These are phyloP conservation scores for Myrmophylax atrothorax DNA, from an alignment of 2,113 vertebrate species.

Conservation along the genomic window DNA sequence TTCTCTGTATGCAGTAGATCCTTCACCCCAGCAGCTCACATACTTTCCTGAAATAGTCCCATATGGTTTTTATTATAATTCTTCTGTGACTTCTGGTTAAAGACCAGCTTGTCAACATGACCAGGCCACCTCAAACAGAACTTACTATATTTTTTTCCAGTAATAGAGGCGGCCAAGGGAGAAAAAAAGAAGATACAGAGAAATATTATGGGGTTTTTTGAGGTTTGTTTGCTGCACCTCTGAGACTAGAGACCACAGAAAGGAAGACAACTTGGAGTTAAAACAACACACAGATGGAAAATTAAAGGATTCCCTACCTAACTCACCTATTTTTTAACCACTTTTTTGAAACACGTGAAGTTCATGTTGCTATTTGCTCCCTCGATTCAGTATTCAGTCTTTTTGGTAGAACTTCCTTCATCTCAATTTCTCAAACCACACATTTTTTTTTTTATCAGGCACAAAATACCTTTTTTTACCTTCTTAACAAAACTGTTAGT, in stretches of 20 bases:
- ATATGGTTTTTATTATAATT: not conserved
- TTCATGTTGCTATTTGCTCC: not conserved
- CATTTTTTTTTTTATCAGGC: not conserved
- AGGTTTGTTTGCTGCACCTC: not conserved
- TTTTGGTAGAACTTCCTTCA: not conserved
- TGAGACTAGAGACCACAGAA: not conserved
- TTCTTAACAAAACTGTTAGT: not conserved
- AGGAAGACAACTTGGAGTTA: not conserved
- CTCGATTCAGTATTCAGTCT: not conserved
- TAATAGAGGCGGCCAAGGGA: not conserved
- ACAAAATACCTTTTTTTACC: not conserved
- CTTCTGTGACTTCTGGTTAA: constrained; percentile 20
- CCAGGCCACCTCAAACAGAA: constrained; percentile 24
- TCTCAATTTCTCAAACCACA: not conserved
- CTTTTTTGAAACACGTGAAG: not conserved
- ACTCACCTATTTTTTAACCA: not conserved
- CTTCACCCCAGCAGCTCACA: not conserved
- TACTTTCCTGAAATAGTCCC: not conserved
- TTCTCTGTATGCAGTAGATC: not conserved
- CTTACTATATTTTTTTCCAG: not conserved
- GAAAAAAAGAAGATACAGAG: not conserved
- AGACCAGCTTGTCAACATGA: not conserved
- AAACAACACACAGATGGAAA: not conserved
- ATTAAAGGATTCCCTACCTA: not conserved
- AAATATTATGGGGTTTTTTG: not conserved